Percentiles rank a stretch among this genome's conserved stretches.
Evolutionary conservation across 64 coral and sea anemone species (phyloP).

Genomic region (Orbicella faveolata): DNA sequence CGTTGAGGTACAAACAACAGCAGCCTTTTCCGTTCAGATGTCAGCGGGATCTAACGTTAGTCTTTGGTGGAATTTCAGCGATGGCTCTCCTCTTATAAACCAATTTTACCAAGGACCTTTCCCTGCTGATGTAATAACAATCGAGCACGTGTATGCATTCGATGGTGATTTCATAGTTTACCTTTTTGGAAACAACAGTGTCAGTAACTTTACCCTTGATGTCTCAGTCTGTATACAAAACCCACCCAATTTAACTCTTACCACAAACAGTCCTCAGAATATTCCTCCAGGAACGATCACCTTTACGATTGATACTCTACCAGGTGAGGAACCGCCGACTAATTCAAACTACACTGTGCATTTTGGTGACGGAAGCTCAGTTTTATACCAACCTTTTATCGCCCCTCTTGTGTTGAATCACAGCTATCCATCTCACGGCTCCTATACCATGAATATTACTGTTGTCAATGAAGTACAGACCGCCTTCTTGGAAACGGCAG

Average conservation of each 20-base stretch:
- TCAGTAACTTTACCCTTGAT: constrained; percentile 46
- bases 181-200: constrained; percentile 61
- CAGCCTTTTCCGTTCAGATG: constrained; percentile 45
- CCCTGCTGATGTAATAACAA: constrained; percentile 27
- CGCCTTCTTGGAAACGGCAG: constrained; percentile 6
- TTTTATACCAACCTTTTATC: not conserved
- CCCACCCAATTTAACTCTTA: constrained; percentile 42
- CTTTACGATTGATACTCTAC: constrained; percentile 43
- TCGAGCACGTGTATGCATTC: constrained; percentile 39
- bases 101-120: constrained; percentile 54
- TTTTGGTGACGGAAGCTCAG: constrained; percentile 62
- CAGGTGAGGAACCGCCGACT: constrained; percentile 43
- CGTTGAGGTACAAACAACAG: constrained; percentile 38
- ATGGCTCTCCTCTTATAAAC: constrained; percentile 11
- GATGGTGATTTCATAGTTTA: constrained; percentile 41
- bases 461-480: constrained; percentile 54
- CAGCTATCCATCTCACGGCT: constrained; percentile 38
- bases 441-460: constrained; percentile 63
- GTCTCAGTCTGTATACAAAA: constrained; percentile 47
- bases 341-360: constrained; percentile 50
- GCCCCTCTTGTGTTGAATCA: constrained; percentile 31
- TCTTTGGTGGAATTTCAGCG: constrained; percentile 57
- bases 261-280: constrained; percentile 50
- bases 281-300: constrained; percentile 69
- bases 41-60: constrained; percentile 78